Percentiles rank a stretch among this genome's conserved stretches.
Conservation (phyloP, 2,797 vertebrate genomes). For the Tamandua tetradactyla region DNA sequence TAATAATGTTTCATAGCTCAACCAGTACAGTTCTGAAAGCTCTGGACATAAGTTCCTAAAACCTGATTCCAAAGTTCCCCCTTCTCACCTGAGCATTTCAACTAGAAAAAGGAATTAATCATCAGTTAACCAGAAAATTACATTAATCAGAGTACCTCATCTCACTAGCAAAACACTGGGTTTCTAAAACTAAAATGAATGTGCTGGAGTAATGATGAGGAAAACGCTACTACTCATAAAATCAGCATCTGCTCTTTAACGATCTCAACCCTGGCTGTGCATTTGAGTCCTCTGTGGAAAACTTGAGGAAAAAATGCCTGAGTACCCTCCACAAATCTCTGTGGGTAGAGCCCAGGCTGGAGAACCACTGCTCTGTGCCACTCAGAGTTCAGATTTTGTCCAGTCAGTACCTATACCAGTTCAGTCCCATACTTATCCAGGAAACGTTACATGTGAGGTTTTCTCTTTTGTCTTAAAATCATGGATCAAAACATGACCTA, state of each 20-base stretch:
- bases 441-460: not conserved
- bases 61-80: not conserved
- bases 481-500: not conserved
- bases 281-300: not conserved
- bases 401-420: not conserved
- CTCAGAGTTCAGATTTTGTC: not conserved
- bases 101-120: not conserved
- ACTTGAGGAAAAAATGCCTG: not conserved
- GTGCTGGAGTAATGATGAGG: not conserved
- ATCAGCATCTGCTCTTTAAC: not conserved
- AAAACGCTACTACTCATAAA: not conserved
- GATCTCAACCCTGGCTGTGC: not conserved
- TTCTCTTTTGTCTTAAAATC: not conserved
- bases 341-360: not conserved
- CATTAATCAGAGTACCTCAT: not conserved
- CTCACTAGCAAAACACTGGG: not conserved
- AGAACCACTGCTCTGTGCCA: not conserved
- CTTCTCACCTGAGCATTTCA: not conserved
- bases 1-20: not conserved
- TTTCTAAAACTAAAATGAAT: slow-evolving; percentile 19
- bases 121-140: not conserved
- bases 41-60: not conserved
- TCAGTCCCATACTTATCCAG: not conserved
- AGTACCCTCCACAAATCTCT: not conserved
- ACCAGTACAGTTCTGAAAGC: not conserved